Conservation (phyloP, 1,140 invertebrate genomes). For the Drosophila ogumai region DNA sequence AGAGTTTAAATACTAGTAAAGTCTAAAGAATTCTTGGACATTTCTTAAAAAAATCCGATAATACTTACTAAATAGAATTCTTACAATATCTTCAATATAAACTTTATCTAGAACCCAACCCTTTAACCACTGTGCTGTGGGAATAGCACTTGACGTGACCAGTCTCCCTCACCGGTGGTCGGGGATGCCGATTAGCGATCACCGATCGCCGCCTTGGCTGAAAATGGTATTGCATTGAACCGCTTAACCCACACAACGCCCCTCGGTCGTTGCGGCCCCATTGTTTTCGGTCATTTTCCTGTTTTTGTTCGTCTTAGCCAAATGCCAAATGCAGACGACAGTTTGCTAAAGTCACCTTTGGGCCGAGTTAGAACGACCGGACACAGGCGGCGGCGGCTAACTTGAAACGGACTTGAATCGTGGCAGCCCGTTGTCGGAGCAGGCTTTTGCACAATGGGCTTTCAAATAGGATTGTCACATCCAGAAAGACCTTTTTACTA, state of each 20-base stretch:
- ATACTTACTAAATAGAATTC: neutral
- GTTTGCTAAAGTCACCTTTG: conserved; percentile 61
- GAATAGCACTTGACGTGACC: conserved; percentile 51
- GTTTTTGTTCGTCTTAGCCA: conserved; percentile 42
- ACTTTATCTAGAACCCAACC: neutral
- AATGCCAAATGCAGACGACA: conserved; percentile 67
- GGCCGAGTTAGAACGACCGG: conserved; percentile 32
- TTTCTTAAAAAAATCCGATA: neutral
- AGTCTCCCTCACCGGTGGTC: conserved; percentile 11
- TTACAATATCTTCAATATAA: neutral
- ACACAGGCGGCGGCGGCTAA: conserved; percentile 61
- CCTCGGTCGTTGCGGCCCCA: conserved; percentile 27
- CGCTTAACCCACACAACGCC: conserved; percentile 42
- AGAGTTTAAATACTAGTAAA: neutral
- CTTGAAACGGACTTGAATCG: conserved; percentile 54
- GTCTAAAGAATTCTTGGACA: neutral
- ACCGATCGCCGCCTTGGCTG: conserved; percentile 19
- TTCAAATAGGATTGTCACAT: conserved; percentile 17
- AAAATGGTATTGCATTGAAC: conserved; percentile 52
- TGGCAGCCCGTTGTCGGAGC: conserved; percentile 31
- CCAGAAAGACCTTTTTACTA: neutral
- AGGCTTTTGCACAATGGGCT: conserved; percentile 15
- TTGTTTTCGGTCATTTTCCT: conserved; percentile 43
- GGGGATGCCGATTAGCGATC: conserved; percentile 31
- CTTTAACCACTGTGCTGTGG: conserved; percentile 21